Evolutionary conservation across 1,140 invertebrate genomes (phyloP), one percentile per base, ranked within the genome.

Genomic region (Solenopsis fugax): DNA sequence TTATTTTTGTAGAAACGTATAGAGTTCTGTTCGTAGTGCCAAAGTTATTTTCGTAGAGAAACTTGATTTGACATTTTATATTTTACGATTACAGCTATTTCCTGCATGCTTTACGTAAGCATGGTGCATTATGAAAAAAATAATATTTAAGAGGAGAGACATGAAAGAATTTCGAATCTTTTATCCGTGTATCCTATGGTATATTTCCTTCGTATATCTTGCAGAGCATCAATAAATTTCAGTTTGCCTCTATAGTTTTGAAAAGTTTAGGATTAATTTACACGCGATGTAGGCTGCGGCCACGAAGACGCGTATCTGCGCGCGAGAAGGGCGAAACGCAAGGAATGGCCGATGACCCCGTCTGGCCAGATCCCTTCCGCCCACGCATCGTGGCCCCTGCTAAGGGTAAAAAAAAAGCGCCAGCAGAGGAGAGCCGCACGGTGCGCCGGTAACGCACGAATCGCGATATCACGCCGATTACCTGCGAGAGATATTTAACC

Each of bases 281-380:
- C 54, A 56, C 78, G 52, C 80, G 67, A 56, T 24, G 77, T 24
- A 48, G 64, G 69, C 34, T 56, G 18, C 16, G n/a, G 16, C 78
- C 64, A 58, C 80, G 80, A 72, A 24, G 52, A 60, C 56, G 54
- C 54, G 80, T 69, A 41, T 62, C 37, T 41, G 85, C 45, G 29
- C 48, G 45, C 71, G 64, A 58, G 77, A 41, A 88, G 88, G 88
- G 72, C 86, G 78, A 87, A 88, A 88, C 86, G 69, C 86, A 29
- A 48, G 75, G 85, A 80, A 71, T 89, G 88, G 88, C 80, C 88
- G 88, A 89, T 89, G 88, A 89, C 88, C 88, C 69, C 88, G 88
- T 89, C 88, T 89, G 88, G 87, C 58, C 67, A 72, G 87, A 60
- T 69, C 85, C 75, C 73, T 64, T 80, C 48, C 87, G 87, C 87